Percentiles rank a stretch among this genome's conserved stretches.
phyloP scores from a whole-genome alignment of 2,797 vertebrate species.

The Rhinophrynus dorsalis region DNA sequence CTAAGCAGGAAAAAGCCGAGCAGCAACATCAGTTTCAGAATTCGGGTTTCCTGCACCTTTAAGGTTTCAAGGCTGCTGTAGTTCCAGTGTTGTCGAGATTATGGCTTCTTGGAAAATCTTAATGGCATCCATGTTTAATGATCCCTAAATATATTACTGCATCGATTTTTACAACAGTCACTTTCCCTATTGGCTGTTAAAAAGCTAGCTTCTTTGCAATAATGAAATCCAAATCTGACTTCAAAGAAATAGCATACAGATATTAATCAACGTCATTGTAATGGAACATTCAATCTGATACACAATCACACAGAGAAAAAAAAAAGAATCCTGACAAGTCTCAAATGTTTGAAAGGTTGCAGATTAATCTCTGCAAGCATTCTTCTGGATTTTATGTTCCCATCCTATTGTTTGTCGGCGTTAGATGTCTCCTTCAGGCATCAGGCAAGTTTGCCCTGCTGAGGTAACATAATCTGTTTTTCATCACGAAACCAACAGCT shows the following conservation, averaged over 20 bases:
- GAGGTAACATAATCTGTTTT: not conserved
- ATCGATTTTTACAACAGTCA: not conserved
- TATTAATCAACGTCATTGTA: constrained; percentile 31
- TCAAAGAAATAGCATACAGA: constrained; percentile 8
- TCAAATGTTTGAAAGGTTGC: constrained; percentile 12
- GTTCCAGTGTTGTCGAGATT: not conserved
- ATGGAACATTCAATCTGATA: constrained; percentile 18
- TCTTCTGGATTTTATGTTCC: not conserved
- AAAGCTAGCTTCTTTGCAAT: constrained; percentile 2
- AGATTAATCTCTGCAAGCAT: not conserved
- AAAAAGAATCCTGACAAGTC: not conserved
- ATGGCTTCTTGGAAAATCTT: constrained; percentile 7
- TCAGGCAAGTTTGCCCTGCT: not conserved
- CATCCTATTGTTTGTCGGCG: not conserved
- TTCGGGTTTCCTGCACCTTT: not conserved
- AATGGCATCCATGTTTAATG: constrained; percentile 8
- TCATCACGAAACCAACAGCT: not conserved
- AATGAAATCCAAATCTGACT: constrained; percentile 22
- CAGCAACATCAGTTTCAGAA: too few species aligned
- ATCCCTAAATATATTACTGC: constrained; percentile 11
- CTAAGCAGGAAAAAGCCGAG: too few species aligned
- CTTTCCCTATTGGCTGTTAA: constrained; percentile 2
- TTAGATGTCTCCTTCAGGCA: not conserved
- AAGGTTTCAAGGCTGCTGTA: not conserved
- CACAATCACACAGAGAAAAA: not conserved